These are phyloP conservation scores for Litoditis marina DNA, from an alignment of 2,888 invertebrate genomes.

Conservation along the genomic window DNA sequence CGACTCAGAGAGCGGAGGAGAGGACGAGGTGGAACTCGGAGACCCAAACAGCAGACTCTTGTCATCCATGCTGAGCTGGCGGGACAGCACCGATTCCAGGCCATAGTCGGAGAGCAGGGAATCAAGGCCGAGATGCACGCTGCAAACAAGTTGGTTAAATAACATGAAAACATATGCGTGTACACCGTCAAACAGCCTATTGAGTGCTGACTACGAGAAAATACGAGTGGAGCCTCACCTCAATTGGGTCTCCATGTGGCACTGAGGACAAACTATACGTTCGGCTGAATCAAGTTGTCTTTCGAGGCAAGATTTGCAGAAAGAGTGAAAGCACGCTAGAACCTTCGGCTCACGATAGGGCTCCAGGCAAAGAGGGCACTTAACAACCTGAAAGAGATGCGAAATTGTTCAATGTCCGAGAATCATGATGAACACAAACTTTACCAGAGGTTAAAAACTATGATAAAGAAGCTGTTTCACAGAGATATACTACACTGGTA, in stretches of 20 bases:
- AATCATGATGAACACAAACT: not conserved
- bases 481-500: too few species aligned
- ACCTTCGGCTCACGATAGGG: conserved; percentile 75
- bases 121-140: conserved; percentile 65
- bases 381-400: conserved; percentile 37
- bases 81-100: conserved; percentile 41
- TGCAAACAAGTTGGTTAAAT: conserved; percentile 18
- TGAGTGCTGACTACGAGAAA: conserved; percentile 65
- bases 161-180: too few species aligned
- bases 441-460: not conserved
- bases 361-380: conserved; percentile 65
- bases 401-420: not conserved
- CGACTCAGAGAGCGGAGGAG: conserved; percentile 44
- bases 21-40: conserved; percentile 63
- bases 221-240: conserved; percentile 69
- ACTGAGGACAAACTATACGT: conserved; percentile 74
- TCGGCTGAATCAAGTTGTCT: conserved; percentile 63
- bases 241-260: conserved; percentile 64
- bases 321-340: conserved; percentile 78
- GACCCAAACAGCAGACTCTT: conserved; percentile 43
- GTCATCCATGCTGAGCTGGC: conserved; percentile 25
- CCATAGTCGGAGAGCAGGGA: conserved; percentile 71
- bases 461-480: not conserved
- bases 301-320: conserved; percentile 80
- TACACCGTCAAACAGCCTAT: too few species aligned